These are phyloP conservation scores for Plebejus melissa DNA, from an alignment of 2,888 invertebrate species.

Conservation along the genomic window DNA sequence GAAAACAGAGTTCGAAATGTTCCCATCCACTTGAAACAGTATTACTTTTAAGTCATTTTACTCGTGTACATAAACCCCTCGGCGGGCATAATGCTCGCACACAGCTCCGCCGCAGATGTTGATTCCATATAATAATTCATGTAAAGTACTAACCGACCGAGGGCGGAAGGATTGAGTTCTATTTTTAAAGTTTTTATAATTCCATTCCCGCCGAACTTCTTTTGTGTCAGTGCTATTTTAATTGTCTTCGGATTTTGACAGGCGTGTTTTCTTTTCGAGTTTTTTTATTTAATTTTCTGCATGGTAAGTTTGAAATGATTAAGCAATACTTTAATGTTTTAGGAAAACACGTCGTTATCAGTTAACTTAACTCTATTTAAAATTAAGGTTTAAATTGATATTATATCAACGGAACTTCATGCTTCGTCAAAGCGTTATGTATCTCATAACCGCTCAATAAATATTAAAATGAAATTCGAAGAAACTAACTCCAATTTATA, in stretches of 20 bases:
- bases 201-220: constrained; percentile 56
- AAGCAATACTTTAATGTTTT: too few relatives aligned
- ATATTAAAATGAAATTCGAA: constrained; percentile 20
- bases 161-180: constrained; percentile 79
- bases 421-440: neutral
- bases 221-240: constrained; percentile 41
- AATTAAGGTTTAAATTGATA: neutral
- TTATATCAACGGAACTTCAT: neutral
- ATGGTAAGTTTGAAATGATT: too few relatives aligned
- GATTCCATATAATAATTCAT: constrained; percentile 79
- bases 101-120: constrained; percentile 68
- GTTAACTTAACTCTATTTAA: neutral
- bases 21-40: constrained; percentile 70
- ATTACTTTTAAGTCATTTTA: constrained; percentile 72
- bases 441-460: constrained; percentile 20
- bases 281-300: neutral
- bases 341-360: neutral
- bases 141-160: constrained; percentile 76
- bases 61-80: constrained; percentile 71
- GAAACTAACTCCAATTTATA: constrained; percentile 25
- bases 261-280: neutral
- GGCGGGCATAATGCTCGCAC: constrained; percentile 52
- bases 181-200: constrained; percentile 74
- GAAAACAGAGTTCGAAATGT: constrained; percentile 60
- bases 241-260: constrained; percentile 1